Base-by-base conservation (phyloP, 2,113 vertebrate species). In the Pogona vitticeps region DNA sequence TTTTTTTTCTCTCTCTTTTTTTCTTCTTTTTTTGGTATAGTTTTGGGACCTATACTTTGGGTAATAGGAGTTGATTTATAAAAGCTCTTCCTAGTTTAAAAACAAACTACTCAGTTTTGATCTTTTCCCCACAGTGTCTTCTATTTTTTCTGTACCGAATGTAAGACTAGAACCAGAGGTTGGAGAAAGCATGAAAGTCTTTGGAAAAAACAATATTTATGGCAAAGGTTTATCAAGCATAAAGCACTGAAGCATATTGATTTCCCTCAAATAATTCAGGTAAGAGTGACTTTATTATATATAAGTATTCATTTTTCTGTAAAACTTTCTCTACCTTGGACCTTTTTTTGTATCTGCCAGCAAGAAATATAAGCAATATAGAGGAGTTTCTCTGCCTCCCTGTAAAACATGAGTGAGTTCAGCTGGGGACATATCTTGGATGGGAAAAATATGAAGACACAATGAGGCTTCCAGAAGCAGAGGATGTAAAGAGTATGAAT, bases 91-190 rank as follows among this genome's bases (percentile, higher is more conserved):
- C 83, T 18, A 83, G 31, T 76, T 61, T 76, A 76, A n/a, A 84
- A 33, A 14, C n/a, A 88, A 46, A 82, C 40, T 85, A 86, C 80
- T 79, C 90, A 81, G 89, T 86, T 83, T 90, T 73, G 13, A 31
- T 80, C 86, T 94, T 78, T 92, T 85, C 93, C 90, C 89, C 86
- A 58, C 97, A 99, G 98, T 99, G 98, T 98, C 97, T 95, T 98
- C 98, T 96, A 97, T 99, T 97, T 99, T 99, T 97, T 98, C 97
- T 31, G 96, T 98, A 91, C 96, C 97, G 93, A 97, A 97, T 95
- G 96, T 99, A 95, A 98, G 97, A 96, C 96, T 99, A 95, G 98
- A 99, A 92, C 95, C 96, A 20, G 98, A 99, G 95, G 95, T 95
- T 70, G 98, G 97, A 93, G 98, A 98, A 95, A 97, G 98, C 94